phyloP scores from a whole-genome alignment of 2,113 vertebrate genomes.

The Nansenia antarctica region DNA sequence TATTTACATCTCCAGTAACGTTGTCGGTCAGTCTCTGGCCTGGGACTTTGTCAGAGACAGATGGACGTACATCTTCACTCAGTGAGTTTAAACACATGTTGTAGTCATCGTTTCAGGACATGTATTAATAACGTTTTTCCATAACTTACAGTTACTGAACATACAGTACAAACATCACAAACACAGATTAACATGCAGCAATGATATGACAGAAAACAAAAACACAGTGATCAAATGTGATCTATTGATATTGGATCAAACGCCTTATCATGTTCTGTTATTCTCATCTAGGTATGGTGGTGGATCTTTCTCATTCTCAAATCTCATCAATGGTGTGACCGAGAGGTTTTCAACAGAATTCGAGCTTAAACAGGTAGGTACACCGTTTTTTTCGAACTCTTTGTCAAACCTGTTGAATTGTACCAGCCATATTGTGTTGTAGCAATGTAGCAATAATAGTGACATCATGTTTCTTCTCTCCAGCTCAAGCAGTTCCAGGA shows the following conservation, averaged over 20 bases:
- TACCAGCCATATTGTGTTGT: neutral
- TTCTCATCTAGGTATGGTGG: conserved; percentile 80
- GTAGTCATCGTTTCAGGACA: neutral
- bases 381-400: neutral
- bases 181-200: too few species aligned
- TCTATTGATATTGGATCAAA: neutral
- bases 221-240: too few species aligned
- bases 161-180: too few species aligned
- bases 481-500: conserved; percentile 86
- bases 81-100: conserved; percentile 76
- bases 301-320: conserved; percentile 91
- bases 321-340: conserved; percentile 81
- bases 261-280: neutral
- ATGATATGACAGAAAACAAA: too few species aligned
- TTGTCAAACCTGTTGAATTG: neutral
- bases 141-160: too few species aligned
- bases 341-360: conserved; percentile 80
- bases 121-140: too few species aligned
- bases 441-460: neutral
- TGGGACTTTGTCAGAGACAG: conserved; percentile 88
- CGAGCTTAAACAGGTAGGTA: conserved; percentile 83
- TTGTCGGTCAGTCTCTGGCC: conserved; percentile 82
- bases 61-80: conserved; percentile 79
- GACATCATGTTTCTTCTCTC: conserved; percentile 2
- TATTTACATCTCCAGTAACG: conserved; percentile 82